Conservation (phyloP, 2,888 invertebrate genomes). For the Mimachlamys varia region DNA sequence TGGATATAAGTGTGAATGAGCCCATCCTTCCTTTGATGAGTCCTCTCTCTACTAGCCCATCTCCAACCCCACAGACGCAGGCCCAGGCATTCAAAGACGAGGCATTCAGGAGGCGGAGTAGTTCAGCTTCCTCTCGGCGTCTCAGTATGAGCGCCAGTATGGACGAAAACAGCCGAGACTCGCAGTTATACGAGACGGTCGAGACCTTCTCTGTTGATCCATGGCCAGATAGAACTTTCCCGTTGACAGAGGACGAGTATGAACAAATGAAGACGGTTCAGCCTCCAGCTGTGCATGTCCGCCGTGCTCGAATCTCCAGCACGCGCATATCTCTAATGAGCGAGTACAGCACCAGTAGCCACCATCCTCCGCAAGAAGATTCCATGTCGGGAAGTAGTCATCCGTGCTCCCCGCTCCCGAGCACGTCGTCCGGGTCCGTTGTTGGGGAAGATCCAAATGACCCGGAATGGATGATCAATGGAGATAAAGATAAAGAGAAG, state of each 20-base stretch:
- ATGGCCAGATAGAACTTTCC: constrained; percentile 74
- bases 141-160: constrained; percentile 48
- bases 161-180: constrained; percentile 58
- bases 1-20: constrained; percentile 38
- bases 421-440: constrained; percentile 67
- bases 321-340: constrained; percentile 41
- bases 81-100: constrained; percentile 42
- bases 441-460: constrained; percentile 74
- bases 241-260: constrained; percentile 72
- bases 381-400: constrained; percentile 53
- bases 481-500: constrained; percentile 40
- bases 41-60: background rate
- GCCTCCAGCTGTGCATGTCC: constrained; percentile 49
- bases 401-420: constrained; percentile 68
- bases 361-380: constrained; percentile 45
- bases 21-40: constrained; percentile 5
- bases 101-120: constrained; percentile 63
- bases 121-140: constrained; percentile 60
- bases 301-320: constrained; percentile 38
- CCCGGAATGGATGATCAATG: constrained; percentile 76
- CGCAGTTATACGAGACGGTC: constrained; percentile 48
- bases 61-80: constrained; percentile 26
- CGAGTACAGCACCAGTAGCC: constrained; percentile 35
- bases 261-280: constrained; percentile 66
- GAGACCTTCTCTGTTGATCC: constrained; percentile 61